These are phyloP conservation scores for Drosophila simulans DNA, from an alignment of 1,140 invertebrate genomes.

Conservation along the genomic window DNA sequence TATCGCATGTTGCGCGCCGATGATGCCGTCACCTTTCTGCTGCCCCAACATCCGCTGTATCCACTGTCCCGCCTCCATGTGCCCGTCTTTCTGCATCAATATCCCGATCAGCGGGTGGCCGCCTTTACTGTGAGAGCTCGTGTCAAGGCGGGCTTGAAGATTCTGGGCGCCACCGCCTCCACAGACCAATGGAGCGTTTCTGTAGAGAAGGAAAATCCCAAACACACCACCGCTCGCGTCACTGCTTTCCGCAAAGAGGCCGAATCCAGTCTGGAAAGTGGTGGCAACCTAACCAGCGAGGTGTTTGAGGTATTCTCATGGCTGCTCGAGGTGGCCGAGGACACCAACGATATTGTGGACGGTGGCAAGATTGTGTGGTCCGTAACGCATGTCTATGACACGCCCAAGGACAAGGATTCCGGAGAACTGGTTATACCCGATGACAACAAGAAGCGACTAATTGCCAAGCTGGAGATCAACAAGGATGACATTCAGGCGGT, in stretches of 20 bases:
- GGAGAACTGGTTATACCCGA: constrained; percentile 85
- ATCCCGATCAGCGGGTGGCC: constrained; percentile 87
- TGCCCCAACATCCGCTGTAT: constrained; percentile 94
- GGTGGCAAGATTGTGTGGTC: constrained; percentile 93
- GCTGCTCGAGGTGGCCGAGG: constrained; percentile 95
- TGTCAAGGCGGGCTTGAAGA: constrained; percentile 93
- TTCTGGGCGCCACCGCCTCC: constrained; percentile 92
- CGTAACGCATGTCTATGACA: constrained; percentile 89
- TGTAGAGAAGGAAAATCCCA: constrained; percentile 91
- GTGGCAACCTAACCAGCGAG: constrained; percentile 41
- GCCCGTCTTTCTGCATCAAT: constrained; percentile 92
- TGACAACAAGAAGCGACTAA: constrained; percentile 89
- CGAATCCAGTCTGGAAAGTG: constrained; percentile 70
- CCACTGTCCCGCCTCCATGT: constrained; percentile 94
- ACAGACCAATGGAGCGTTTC: constrained; percentile 93
- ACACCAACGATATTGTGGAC: constrained; percentile 90
- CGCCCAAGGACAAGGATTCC: constrained; percentile 85
- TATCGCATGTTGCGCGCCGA: constrained; percentile 93
- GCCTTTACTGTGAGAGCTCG: constrained; percentile 93
- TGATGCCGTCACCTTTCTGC: constrained; percentile 91
- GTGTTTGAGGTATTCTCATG: constrained; percentile 92
- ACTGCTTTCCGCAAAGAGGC: constrained; percentile 90
- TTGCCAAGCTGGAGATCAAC: constrained; percentile 93
- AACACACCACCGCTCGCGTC: constrained; percentile 93
- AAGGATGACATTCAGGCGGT: constrained; percentile 98